Percentiles rank a stretch among this genome's conserved stretches.
phyloP scores from a whole-genome alignment of 2,888 invertebrate genomes.

The Cyclophora albipunctata region DNA sequence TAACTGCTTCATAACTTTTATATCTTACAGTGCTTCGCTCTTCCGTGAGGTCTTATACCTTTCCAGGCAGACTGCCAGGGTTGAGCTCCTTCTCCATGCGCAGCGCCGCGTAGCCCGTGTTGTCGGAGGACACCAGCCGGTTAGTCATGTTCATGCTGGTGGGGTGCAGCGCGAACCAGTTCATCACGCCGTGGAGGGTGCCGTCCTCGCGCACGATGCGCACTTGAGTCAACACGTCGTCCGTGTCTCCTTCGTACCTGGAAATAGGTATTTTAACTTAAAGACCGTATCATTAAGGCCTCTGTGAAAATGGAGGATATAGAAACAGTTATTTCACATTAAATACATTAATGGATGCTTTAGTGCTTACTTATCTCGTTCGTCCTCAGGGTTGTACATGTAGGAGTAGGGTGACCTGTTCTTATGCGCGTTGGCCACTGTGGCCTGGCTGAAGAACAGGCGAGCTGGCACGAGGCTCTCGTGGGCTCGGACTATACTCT shows the following conservation, averaged over 20 bases:
- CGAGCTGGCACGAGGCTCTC: constrained; percentile 70
- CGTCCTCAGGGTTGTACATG: constrained; percentile 80
- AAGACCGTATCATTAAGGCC: background rate
- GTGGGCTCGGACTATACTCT: constrained; percentile 65
- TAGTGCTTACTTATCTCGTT: constrained; percentile 75
- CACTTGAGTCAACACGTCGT: constrained; percentile 82
- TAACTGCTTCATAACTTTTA: too few relatives aligned
- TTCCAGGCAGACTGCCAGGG: constrained; percentile 58
- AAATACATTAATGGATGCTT: background rate
- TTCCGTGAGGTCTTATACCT: constrained; percentile 28
- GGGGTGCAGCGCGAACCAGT: constrained; percentile 90
- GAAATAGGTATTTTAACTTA: constrained; percentile 6
- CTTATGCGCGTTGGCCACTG: constrained; percentile 80
- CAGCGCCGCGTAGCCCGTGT: constrained; percentile 86
- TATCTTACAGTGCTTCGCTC: too few relatives aligned
- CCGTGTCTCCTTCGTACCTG: constrained; percentile 82
- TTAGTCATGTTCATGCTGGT: constrained; percentile 93
- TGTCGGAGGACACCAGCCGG: constrained; percentile 85
- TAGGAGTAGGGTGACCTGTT: constrained; percentile 89
- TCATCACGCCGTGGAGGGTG: constrained; percentile 81
- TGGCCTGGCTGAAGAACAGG: constrained; percentile 75
- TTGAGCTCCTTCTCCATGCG: constrained; percentile 82
- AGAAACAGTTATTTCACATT: background rate
- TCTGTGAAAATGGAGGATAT: background rate
- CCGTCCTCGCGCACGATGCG: constrained; percentile 76